Evolutionary conservation across 2,888 invertebrate genomes (phyloP).

Genomic region (Melieria crassipennis): DNA sequence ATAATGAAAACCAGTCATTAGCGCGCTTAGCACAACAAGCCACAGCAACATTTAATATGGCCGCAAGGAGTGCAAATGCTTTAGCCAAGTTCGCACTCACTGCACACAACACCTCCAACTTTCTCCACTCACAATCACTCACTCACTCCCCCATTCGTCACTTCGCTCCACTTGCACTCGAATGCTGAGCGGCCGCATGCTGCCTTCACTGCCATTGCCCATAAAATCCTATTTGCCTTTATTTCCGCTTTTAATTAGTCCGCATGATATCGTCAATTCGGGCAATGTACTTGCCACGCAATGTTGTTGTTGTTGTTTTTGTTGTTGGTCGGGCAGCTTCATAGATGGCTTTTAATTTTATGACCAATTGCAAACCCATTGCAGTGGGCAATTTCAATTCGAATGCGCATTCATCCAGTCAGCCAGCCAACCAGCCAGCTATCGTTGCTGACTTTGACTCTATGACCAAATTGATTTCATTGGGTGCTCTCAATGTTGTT

Average conservation of each 20-base stretch:
- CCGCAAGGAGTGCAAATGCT: too few species aligned
- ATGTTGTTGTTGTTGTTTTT: neutral
- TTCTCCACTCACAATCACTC: too few species aligned
- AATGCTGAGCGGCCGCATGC: too few species aligned
- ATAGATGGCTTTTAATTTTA: slow-evolving; percentile 19
- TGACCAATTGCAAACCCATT: neutral
- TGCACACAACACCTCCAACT: too few species aligned
- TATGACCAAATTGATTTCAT: slow-evolving; percentile 11
- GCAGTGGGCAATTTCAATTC: slow-evolving; percentile 1
- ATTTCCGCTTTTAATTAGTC: slow-evolving; percentile 1
- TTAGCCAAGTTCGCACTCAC: too few species aligned
- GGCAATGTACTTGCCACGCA: neutral
- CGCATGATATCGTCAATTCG: neutral
- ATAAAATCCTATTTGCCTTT: neutral
- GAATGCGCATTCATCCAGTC: neutral
- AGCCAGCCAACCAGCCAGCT: neutral
- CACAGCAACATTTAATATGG: too few species aligned
- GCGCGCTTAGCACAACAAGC: too few species aligned
- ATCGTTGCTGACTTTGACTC: neutral
- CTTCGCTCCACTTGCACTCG: too few species aligned
- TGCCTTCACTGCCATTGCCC: too few species aligned
- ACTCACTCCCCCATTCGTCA: too few species aligned
- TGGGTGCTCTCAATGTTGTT: neutral
- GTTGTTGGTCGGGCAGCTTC: neutral
- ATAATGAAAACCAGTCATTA: too few species aligned